Conservation (phyloP, 2,888 invertebrate species). For the Smittia sp. region DNA sequence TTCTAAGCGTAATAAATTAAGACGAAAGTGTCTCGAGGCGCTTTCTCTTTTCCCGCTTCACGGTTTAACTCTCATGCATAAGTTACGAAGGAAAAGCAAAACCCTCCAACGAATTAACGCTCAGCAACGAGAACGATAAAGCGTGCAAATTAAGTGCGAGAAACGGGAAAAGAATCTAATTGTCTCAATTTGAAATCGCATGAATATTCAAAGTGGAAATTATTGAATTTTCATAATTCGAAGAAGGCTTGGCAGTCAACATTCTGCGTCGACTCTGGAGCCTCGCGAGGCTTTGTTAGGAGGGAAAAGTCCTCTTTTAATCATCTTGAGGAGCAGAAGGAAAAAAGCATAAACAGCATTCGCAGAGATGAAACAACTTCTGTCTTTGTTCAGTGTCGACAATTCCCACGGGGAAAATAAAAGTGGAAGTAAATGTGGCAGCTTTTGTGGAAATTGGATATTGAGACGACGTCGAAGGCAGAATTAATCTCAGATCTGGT, state of each 20-base stretch:
- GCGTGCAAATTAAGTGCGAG: slow-evolving; percentile 7
- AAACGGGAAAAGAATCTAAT: background rate
- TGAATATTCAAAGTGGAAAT: slow-evolving; percentile 10
- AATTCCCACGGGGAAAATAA: background rate
- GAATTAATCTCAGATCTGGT: background rate
- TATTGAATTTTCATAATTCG: slow-evolving; percentile 1
- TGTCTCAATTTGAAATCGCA: slow-evolving; percentile 18
- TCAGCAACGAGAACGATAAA: background rate
- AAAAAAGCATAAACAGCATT: background rate
- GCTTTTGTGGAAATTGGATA: background rate
- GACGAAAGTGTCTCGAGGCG: slow-evolving; percentile 30
- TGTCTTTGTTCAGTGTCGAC: background rate
- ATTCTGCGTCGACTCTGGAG: background rate
- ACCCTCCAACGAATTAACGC: background rate
- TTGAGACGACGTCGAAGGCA: background rate
- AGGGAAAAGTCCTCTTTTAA: background rate
- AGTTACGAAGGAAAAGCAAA: slow-evolving; percentile 24
- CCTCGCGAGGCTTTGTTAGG: background rate
- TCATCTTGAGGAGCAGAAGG: background rate
- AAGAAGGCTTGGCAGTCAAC: background rate
- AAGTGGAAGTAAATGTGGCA: background rate
- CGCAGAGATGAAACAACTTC: background rate
- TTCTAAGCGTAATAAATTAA: background rate
- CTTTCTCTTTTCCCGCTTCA: background rate
- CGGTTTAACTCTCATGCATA: slow-evolving; percentile 29